These are phyloP conservation scores for Dermatophagoides farinae DNA, from an alignment of 1,140 invertebrate species.

Conservation along the genomic window DNA sequence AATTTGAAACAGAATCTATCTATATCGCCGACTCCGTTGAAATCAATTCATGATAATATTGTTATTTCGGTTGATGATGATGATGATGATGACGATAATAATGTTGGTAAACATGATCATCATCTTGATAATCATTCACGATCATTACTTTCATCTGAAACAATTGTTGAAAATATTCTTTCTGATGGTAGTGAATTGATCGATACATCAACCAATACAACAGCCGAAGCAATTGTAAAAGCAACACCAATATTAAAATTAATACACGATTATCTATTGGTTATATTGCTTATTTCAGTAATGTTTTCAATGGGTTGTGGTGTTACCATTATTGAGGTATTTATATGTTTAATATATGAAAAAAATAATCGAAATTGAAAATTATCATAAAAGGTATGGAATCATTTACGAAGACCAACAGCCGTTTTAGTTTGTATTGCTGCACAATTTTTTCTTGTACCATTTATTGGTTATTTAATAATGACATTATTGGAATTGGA, in stretches of 20 bases:
- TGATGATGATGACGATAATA: too few relatives aligned
- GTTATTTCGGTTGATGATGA: too few relatives aligned
- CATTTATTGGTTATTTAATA: conserved; percentile 24
- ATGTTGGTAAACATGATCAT: too few relatives aligned
- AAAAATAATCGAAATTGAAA: neutral
- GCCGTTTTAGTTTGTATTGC: conserved; percentile 27
- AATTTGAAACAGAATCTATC: too few relatives aligned
- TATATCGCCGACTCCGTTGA: too few relatives aligned
- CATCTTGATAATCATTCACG: too few relatives aligned
- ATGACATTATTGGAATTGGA: conserved; percentile 17
- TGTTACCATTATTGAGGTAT: conserved; percentile 20
- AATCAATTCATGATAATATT: too few relatives aligned
- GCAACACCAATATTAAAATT: conserved; percentile 18
- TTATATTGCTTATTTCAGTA: conserved; percentile 20
- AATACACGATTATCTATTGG: conserved; percentile 21
- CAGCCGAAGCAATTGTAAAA: too few relatives aligned
- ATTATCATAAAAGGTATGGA: conserved; percentile 17
- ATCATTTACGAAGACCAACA: conserved; percentile 24
- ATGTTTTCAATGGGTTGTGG: conserved; percentile 26
- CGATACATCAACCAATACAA: too few relatives aligned
- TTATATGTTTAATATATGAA: neutral
- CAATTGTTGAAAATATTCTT: too few relatives aligned
- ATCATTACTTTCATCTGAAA: too few relatives aligned
- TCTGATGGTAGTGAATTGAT: too few relatives aligned
- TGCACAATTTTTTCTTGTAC: conserved; percentile 28